Base-by-base conservation (phyloP, 2,113 vertebrate genomes). In the Climacteris rufus region DNA sequence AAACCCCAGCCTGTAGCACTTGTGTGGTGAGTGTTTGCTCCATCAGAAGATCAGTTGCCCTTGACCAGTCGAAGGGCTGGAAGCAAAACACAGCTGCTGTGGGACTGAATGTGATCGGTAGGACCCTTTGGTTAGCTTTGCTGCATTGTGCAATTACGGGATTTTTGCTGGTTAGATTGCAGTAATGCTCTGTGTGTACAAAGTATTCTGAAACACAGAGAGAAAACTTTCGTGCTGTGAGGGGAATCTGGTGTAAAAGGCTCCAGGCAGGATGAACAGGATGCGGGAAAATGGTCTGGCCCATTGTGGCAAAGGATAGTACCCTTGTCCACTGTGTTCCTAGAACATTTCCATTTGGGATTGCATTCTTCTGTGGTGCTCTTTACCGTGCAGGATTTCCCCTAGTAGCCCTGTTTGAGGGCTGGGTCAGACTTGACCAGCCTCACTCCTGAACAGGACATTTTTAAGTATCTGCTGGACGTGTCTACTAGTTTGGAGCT, bases 391-490 rank as follows among this genome's bases (percentile, higher is more conserved):
- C 28, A 31, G 39, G 47, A 40, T 42, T 56, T 63, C 7, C 33
- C 35, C 9, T 11, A 3, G 11, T 30, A 15, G n/a, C 31, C 22
- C 4, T 35, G 1, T 45, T 39, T 47, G 35, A 35, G 15, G 27
- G 53, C 13, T 2, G 10, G 33, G 31, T n/a, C 49, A 37, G 60
- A 9, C 37, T 76, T 0, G 0, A 53, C 54, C 28, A 70, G 72
- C 50, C 0, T 0, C 19, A 5, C 7, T 56, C 27, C 28, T 9
- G 20, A 57, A 23, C 11, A 20, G 35, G n/a, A 37, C 0, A 1
- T 77, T 49, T 64, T 70, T 21, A 66, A 54, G 20, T 14, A 23
- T 52, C 54, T 75, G 68, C 54, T 63, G 69, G 66, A 47, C n/a
- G 12, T 70, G 21, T 39, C 65, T 79, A 39, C 44, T 60, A 27